Evolutionary conservation across 2,113 vertebrate species (phyloP), one percentile per base, ranked within the genome.

Genomic region (Tonatia bakeri): DNA sequence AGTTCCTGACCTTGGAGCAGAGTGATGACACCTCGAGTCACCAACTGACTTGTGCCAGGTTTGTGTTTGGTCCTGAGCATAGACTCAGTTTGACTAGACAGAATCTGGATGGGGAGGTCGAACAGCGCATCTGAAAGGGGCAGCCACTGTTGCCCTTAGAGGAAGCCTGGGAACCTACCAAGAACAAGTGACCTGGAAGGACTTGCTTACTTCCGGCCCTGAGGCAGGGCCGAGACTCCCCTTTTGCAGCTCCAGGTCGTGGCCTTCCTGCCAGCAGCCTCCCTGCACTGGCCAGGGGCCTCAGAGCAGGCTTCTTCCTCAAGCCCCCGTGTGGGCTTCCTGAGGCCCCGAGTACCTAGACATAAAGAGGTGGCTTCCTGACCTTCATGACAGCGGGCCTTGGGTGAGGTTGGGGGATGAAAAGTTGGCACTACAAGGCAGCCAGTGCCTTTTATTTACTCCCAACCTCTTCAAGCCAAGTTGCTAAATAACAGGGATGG

Each of bases 401-500:
- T 64, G 40, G 16, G 1, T 19, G 59, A 87, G 43, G 33, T 4
- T 20, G 17, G 50, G 17, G 75, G 72, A 70, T 12, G 50, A 84
- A 85, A 91, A 70, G 56, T 72, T 52, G 95, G 84, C 61, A 56
- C 47, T 31, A 36, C 9, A 61, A 90, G 84, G 64, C 82, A 86
- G 81, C 50, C 19, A 6, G 72, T 80, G 92, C 69, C 88, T 88
- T 82, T 84, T 79, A 76, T 88, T 97, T 50, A n/a, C 38, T 61
- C 82, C 87, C 85, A n/a, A 26, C 22, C 52, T 76, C 59, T 72
- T 59, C 40, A 54, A 91, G 92, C 88, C 94, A 92, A 87, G 85
- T 92, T 96, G 94, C 82, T 75, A 95, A 97, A 86, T 52, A 80
- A 70, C 87, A 61, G 69, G 84, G 28, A 56, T 45, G 56, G 52